Evolutionary conservation across 2,797 vertebrate species (phyloP).

Genomic region (Chrosomus eos): DNA sequence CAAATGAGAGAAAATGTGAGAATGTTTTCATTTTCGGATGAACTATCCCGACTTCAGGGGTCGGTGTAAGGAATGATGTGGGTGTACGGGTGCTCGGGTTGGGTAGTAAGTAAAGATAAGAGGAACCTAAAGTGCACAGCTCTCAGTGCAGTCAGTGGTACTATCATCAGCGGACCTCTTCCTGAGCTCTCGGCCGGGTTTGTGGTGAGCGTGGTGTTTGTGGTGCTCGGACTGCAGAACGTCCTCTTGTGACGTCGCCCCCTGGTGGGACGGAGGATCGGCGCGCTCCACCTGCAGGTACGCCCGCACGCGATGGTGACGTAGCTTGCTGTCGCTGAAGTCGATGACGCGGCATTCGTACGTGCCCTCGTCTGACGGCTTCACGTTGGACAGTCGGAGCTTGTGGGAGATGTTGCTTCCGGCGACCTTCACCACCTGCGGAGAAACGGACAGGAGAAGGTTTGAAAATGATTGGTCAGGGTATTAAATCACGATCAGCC

Average conservation of each 20-base stretch:
- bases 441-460: constrained; percentile 12
- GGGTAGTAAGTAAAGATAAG: neutral
- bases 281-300: constrained; percentile 83
- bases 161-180: constrained; percentile 83
- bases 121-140: constrained; percentile 83
- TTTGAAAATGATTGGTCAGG: neutral
- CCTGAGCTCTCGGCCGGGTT: constrained; percentile 86
- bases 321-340: constrained; percentile 86
- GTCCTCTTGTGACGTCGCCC: constrained; percentile 63
- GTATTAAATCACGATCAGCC: constrained; percentile 3
- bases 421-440: constrained; percentile 94
- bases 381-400: constrained; percentile 92
- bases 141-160: constrained; percentile 78
- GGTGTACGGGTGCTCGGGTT: neutral
- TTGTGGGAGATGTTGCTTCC: constrained; percentile 99
- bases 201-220: constrained; percentile 66
- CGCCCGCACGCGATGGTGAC: constrained; percentile 90
- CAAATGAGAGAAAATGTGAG: neutral
- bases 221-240: constrained; percentile 64
- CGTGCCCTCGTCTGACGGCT: constrained; percentile 89
- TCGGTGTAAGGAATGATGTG: constrained; percentile 52
- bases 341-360: constrained; percentile 96
- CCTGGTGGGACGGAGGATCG: constrained; percentile 25
- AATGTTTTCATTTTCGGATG: constrained; percentile 40
- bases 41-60: constrained; percentile 50